Conservation (phyloP, 2,888 invertebrate species). For the Formica aserva region DNA sequence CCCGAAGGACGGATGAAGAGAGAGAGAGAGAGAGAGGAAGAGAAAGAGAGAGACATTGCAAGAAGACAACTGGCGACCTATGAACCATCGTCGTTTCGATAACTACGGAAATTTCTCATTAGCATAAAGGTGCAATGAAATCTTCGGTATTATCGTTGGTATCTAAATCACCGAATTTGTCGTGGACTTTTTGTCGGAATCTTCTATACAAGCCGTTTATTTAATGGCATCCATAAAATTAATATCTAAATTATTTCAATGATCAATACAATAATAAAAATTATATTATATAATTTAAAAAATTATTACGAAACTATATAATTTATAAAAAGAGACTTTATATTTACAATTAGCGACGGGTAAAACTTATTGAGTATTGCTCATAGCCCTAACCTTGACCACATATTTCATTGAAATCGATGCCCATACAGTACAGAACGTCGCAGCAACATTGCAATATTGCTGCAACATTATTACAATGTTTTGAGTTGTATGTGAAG, state of each 20-base stretch:
- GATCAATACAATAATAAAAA: not conserved
- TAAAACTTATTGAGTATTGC: too few relatives aligned
- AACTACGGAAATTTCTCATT: constrained; percentile 66
- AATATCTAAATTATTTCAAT: not conserved
- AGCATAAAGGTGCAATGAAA: constrained; percentile 67
- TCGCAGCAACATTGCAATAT: too few relatives aligned
- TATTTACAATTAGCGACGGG: too few relatives aligned
- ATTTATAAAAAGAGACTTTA: too few relatives aligned
- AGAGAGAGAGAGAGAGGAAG: constrained; percentile 2
- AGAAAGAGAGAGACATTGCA: constrained; percentile 34
- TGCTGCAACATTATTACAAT: too few relatives aligned
- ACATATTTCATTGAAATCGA: too few relatives aligned
- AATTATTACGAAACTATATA: too few relatives aligned
- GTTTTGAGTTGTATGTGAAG: too few relatives aligned
- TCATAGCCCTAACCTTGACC: too few relatives aligned
- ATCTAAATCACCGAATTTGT: constrained; percentile 45
- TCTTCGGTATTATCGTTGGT: constrained; percentile 31
- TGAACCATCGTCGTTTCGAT: constrained; percentile 65
- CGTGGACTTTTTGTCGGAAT: constrained; percentile 45
- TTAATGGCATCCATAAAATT: constrained; percentile 27
- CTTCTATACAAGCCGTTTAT: not conserved
- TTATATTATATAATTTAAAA: not conserved
- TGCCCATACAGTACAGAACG: too few relatives aligned
- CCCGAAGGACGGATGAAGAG: constrained; percentile 48
- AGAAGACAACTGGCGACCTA: constrained; percentile 63